Conservation (phyloP, 1,140 invertebrate species). For the Drosophila watanabei region DNA sequence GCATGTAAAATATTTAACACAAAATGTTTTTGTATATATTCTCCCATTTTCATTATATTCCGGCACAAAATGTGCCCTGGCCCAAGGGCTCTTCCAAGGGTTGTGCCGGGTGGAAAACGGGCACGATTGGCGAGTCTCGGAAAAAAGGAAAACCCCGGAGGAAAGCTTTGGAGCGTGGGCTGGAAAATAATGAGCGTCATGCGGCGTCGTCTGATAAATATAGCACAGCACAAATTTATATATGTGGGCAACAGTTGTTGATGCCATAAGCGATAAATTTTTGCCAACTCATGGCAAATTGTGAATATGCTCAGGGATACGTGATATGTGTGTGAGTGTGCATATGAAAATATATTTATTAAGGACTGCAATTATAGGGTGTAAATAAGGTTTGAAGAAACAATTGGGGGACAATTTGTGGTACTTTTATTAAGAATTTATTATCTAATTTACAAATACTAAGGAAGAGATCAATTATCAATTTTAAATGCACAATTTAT, state of each 20-base stretch:
- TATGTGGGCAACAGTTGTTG: conserved; percentile 57
- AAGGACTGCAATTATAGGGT: conserved; percentile 20
- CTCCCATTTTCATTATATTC: conserved; percentile 62
- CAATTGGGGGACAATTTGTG: not conserved
- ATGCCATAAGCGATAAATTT: conserved; percentile 59
- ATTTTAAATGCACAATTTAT: too few relatives aligned
- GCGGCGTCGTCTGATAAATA: conserved; percentile 60
- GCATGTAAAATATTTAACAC: conserved; percentile 75
- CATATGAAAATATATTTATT: conserved; percentile 17
- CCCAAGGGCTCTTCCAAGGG: conserved; percentile 23
- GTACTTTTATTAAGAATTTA: too few relatives aligned
- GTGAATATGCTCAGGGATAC: conserved; percentile 24
- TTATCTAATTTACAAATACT: too few relatives aligned
- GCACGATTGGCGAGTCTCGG: conserved; percentile 21
- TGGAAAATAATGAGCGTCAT: conserved; percentile 64
- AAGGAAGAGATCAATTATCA: too few relatives aligned
- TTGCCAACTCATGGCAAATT: conserved; percentile 51
- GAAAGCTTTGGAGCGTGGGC: conserved; percentile 30
- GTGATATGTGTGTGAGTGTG: conserved; percentile 9
- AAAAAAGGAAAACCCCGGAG: conserved; percentile 2
- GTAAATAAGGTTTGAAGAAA: not conserved
- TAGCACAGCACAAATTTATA: conserved; percentile 48
- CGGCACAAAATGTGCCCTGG: conserved; percentile 31
- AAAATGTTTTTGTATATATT: conserved; percentile 57
- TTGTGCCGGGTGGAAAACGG: conserved; percentile 18